Percentiles rank a stretch among this genome's conserved stretches.
phyloP scores from a whole-genome alignment of 2,797 vertebrate species.

The Brachymystax lenok region DNA sequence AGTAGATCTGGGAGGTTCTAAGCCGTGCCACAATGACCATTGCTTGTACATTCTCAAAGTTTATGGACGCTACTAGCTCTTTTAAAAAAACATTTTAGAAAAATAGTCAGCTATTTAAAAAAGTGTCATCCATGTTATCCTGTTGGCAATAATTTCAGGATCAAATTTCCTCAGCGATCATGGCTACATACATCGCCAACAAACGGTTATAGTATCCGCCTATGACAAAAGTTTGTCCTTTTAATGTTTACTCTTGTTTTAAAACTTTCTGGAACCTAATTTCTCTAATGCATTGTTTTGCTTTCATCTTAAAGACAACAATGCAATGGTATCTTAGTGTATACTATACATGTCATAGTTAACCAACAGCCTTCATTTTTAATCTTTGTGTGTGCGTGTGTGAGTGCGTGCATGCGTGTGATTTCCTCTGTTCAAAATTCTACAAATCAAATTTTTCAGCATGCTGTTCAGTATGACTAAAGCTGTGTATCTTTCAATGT shows the following conservation, averaged over 20 bases:
- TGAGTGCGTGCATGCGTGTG: constrained; percentile 36
- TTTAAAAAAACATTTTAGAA: constrained; percentile 49
- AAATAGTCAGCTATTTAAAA: constrained; percentile 40
- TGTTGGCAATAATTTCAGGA: constrained; percentile 69
- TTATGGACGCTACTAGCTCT: constrained; percentile 62
- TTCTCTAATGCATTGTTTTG: constrained; percentile 77
- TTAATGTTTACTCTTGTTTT: constrained; percentile 69
- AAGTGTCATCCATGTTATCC: constrained; percentile 49
- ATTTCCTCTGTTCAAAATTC: constrained; percentile 44
- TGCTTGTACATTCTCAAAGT: constrained; percentile 67
- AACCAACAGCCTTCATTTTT: constrained; percentile 54
- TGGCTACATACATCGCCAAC: constrained; percentile 59
- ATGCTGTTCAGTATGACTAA: constrained; percentile 65
- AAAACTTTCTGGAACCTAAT: constrained; percentile 60
- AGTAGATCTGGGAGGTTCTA: constrained; percentile 49
- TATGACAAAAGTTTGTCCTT: constrained; percentile 56
- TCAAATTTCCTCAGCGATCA: constrained; percentile 68
- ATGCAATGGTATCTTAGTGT: constrained; percentile 68
- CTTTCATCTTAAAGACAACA: constrained; percentile 37
- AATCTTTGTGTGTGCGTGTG: constrained; percentile 27
- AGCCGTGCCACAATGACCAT: constrained; percentile 57
- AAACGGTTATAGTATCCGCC: constrained; percentile 48
- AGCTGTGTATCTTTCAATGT: constrained; percentile 74
- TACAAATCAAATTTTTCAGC: constrained; percentile 58
- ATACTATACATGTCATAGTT: constrained; percentile 60